Evolutionary conservation across 2,113 vertebrate genomes (phyloP), one percentile per base, ranked within the genome.

Genomic region (Larimichthys crocea): DNA sequence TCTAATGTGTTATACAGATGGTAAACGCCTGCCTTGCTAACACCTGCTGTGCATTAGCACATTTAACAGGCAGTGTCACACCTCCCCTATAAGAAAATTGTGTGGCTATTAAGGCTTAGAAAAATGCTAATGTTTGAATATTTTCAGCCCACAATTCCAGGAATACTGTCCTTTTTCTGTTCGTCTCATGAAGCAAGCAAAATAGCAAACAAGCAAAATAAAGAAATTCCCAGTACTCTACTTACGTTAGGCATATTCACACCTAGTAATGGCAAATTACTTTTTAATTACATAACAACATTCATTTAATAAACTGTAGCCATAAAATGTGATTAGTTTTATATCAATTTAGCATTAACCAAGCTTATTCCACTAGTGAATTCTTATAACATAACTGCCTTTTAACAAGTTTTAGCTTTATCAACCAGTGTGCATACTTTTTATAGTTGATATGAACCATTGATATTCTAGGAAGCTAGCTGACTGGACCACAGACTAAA

Each of bases 21-120:
- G 87, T 48, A 65, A 82, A 87, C 85, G 42, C 52, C 69, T 74
- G 76, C 42, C 66, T 73, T 60, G 55, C 67, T 72, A 85, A 84
- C 88, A 84, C 84, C 82, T 81, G 76, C 78, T 84, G 74, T 66
- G 82, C 55, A 82, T 82, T 74, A 83, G 68, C 46, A 80, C 79
- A 86, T 87, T 84, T 68, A 87, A 70, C 79, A 90, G 64, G 66
- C 66, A 67, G 61, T 59, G 59, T 84, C 67, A 86, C 88, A 86
- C 79, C 46, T 85, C 76, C 57, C 68, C 74, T 80, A 40, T 85
- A 66, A 50, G 31, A 79, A 71, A 66, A 61, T 3, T 22, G n/a
- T 66, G 29, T 20, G 1, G 15, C 44, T 56, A 62, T 78, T 76
- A 83, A 86, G 6, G 67, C 48, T 71, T 17, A 20, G 56, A 31